Percentiles rank a stretch among this genome's conserved stretches.
phyloP scores from a whole-genome alignment of 2,113 vertebrate genomes.

The Chunga burmeisteri region DNA sequence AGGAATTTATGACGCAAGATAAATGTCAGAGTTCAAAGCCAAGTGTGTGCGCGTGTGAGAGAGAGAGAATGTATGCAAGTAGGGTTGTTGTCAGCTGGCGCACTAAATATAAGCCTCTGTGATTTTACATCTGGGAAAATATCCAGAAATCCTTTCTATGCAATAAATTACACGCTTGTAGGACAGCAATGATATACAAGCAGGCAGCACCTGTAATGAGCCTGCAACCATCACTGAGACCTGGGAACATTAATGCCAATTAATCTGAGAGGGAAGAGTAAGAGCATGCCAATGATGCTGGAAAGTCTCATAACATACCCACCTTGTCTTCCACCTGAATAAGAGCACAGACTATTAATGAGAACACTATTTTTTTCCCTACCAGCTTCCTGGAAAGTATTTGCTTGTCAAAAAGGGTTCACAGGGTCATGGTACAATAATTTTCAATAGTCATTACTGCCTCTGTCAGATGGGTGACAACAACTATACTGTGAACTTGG shows the following conservation, averaged over 20 bases:
- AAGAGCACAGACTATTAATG: not conserved
- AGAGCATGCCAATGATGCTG: not conserved
- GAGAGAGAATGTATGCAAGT: not conserved
- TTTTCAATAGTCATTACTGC: not conserved
- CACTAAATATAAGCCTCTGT: not conserved
- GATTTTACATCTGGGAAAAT: conserved; percentile 45
- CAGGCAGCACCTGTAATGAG: conserved; percentile 27
- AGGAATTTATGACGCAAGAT: conserved; percentile 12
- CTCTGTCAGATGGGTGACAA: not conserved
- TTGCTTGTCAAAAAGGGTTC: conserved; percentile 21
- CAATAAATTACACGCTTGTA: conserved; percentile 18
- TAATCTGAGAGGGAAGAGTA: not conserved
- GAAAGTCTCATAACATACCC: not conserved
- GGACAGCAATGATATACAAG: conserved; percentile 6
- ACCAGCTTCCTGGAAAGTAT: not conserved
- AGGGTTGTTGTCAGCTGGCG: not conserved
- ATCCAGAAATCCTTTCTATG: conserved; percentile 55
- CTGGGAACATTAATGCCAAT: conserved; percentile 18
- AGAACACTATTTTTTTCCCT: not conserved
- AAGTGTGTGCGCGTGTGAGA: not conserved
- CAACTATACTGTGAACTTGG: not conserved
- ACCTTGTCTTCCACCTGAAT: not conserved
- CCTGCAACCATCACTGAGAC: not conserved
- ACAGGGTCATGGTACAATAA: not conserved
- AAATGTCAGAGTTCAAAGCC: conserved; percentile 39